phyloP scores from a whole-genome alignment of 23 tunicate genomes.

The Phallusia fumigata region DNA sequence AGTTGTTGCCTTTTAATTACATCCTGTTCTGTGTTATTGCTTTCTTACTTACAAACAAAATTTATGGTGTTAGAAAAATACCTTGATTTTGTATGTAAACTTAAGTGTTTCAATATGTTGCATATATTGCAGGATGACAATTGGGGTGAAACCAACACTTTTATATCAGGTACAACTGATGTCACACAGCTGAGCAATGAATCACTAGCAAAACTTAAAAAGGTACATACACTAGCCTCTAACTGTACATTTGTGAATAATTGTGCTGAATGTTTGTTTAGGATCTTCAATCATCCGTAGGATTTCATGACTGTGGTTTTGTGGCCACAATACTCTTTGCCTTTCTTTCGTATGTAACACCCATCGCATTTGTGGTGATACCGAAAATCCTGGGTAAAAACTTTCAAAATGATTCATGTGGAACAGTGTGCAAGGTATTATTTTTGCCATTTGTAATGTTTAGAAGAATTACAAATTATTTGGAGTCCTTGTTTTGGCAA shows the following conservation, averaged over 20 bases:
- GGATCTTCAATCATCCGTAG: slow-evolving; percentile 49
- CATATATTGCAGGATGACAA: slow-evolving; percentile 50
- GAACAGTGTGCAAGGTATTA: slow-evolving; percentile 53
- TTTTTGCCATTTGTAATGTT: not conserved
- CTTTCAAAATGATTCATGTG: slow-evolving; percentile 18
- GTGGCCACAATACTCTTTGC: slow-evolving; percentile 77
- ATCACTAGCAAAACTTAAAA: slow-evolving; percentile 81
- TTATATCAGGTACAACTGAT: slow-evolving; percentile 93
- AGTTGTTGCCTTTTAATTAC: not conserved
- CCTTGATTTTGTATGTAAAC: not conserved
- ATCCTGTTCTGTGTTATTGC: not conserved
- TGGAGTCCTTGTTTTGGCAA: not conserved
- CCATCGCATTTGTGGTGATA: slow-evolving; percentile 76
- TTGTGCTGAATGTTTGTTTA: slow-evolving; percentile 3
- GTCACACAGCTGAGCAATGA: slow-evolving; percentile 89
- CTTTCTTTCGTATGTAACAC: slow-evolving; percentile 67
- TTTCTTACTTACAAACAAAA: no score
- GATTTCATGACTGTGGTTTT: slow-evolving; percentile 90
- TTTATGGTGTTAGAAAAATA: not conserved
- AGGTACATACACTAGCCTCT: slow-evolving; percentile 27
- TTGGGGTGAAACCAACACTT: slow-evolving; percentile 95
- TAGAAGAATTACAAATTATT: not conserved
- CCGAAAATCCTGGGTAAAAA: slow-evolving; percentile 44
- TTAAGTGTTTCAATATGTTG: not conserved
- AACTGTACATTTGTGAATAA: not conserved